Evolutionary conservation across 2,888 invertebrate genomes (phyloP), one percentile per base, ranked within the genome.

Genomic region (Microctonus hyperodae): DNA sequence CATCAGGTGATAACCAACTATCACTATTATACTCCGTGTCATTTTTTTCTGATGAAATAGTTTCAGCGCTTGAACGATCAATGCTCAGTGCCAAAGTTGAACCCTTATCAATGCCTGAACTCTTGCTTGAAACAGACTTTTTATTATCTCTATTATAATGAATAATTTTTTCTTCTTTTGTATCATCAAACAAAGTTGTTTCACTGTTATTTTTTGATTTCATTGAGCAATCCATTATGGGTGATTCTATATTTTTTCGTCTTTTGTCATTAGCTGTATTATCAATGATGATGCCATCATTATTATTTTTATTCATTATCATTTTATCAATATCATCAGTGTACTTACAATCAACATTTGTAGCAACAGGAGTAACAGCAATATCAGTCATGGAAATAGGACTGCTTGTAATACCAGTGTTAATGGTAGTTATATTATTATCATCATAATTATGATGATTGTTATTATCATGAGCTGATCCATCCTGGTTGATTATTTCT

Each of bases 81-180:
- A 76, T 72, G 66, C 78, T 79, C 10, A 75, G 73, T 31, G 83
- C 81, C 9, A 78, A 81, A 1, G 79, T 82, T 1, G 82, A 79
- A 35, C 86, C 88, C 69, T 83, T 85, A 25, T 85, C 86, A 51
- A 87, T 87, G 3, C 86, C 87, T 31, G 88, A 88, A 67, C 81
- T 83, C 11, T 86, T 86, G 0, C 81, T 79, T 3, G 87, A 73
- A 11, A 70, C 58, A 0, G 65, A 56, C 1, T 58, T 60, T 2
- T 66, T 64, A 1, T 6, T 5, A 16, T 31, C 31, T 13, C 16
- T 28, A 7, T 2, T 33, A 9, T 13, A 55, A 55, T 16, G 16
- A n/a, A n/a, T 33, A 1, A 16, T 33, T 33, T 20, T 9, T 11
- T n/a, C 51, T 31, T 40, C 28, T 23, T 66, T 53, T 0, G 79